Evolutionary conservation across 1,140 invertebrate genomes (phyloP), one percentile per base, ranked within the genome.

Genomic region (Coenobita brevimanus): DNA sequence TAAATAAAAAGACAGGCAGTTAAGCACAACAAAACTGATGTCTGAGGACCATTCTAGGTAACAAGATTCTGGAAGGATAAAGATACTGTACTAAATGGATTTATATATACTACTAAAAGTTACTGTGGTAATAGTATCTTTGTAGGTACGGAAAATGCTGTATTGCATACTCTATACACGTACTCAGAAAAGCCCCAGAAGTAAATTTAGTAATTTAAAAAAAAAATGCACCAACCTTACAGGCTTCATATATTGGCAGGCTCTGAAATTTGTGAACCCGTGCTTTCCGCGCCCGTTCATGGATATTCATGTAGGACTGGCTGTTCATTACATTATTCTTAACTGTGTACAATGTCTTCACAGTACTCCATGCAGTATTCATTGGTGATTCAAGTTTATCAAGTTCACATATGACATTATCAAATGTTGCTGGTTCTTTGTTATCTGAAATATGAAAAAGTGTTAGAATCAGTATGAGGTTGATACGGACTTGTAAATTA

Each of bases 321-420:
- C 95, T 95, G 10, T 96, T 95, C 94, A 97, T 96, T 30, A 96
- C 91, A n/a, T 95, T 95, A 90, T 95, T 95, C 91, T 96, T 96
- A n/a, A 96, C 95, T 76, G 96, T 93, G 91, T 96, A 97, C 15
- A 98, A 92, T 38, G 96, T 95, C 92, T 97, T 98, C 0, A 96
- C 95, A 89, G 97, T 94, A 43, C 96, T 96, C 96, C 96, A 98
- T n/a, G 96, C 97, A 46, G 95, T 94, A 91, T 97, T 96, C 54
- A 98, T 93, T 30, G 96, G 95, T 10, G 94, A 94, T 36, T 94
- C 94, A 0, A 95, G 92, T 89, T 95, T 94, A 91, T 99, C 97
- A 15, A 98, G 91, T 13, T 96, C 96, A 80, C 95, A 92, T 82
- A 98, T 94, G n/a, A 98, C 93, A 91, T 96, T 94, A 17, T 94